Base-by-base conservation (phyloP, 2,113 vertebrate species). In the Sorex araneus region DNA sequence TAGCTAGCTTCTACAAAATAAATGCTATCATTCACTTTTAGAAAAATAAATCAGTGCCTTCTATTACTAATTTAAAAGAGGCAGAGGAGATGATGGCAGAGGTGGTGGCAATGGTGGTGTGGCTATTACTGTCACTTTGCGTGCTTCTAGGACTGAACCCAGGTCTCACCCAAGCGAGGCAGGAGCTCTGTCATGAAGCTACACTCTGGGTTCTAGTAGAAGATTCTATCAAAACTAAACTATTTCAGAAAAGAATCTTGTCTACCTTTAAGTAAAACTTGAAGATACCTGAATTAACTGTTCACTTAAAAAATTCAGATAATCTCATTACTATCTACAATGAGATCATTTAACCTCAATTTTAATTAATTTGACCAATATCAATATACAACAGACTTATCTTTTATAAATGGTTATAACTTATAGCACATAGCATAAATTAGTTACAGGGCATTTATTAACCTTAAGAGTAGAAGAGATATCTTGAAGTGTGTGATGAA, bases 401-500 rank as follows among this genome's bases (percentile, higher is more conserved):
- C 28, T 88, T 83, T 78, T 92, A 18, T 34, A 85, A 91, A 88
- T 73, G 19, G n/a, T 54, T 78, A 81, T n/a, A 85, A 92, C 28
- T 11, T 76, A 76, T 40, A 80, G 40, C 27, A 64, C 30, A 84
- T 32, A 84, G 16, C 40, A 81, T 21, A 77, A 93, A 95, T 36
- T 70, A 8, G 67, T 75, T 11, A 90, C 67, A 63, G 13, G 47
- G 28, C 28, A 45, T 79, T 94, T 93, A 92, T 77, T 77, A 85
- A 88, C 81, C 80, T 95, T n/a, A 88, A 94, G 54, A 83, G 69
- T 11, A 84, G 32, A 93, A 27, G 63, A 82, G 50, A 81, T 86
- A 69, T 89, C 70, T 91, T 23, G 83, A 95, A 93, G 78, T 95
- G 23, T 90, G 63, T 92, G 79, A 90, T 63, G 69, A 91, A 96